Evolutionary conservation across 2,113 vertebrate genomes (phyloP), one percentile per base, ranked within the genome.

Genomic region (Paratilapia polleni): DNA sequence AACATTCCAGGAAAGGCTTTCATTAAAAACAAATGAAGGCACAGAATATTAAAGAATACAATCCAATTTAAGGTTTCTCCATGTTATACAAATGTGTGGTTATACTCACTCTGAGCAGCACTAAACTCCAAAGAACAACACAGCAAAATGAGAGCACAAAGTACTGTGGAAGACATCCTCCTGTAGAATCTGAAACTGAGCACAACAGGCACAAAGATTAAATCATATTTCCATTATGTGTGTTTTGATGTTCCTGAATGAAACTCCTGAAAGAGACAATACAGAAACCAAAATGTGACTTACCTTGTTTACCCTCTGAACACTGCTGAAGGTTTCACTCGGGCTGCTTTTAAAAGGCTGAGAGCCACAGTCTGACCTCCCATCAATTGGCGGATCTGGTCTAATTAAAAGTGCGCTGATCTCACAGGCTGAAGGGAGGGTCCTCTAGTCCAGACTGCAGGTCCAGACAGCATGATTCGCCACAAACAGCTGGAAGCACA

Each of bases 401-500:
- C 86, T 88, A 84, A 91, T 90, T 88, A 87, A 87, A 91, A 78
- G 28, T 41, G 75, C 70, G 81, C 78, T 92, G 93, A 95, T 68
- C 87, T 95, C 93, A 94, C 77, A 80, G 83, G 59, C 80, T 77
- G 60, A 9, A 79, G 92, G 93, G 91, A 91, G 92, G 91, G 26
- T 80, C 87, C 85, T 82, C 38, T 1, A 5, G 84, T 83, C 54
- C 89, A 81, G 82, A 87, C 85, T 31, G 31, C 17, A 54, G 66
- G 78, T 90, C 83, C 86, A 91, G 93, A 93, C 94, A 58, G 24
- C 80, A 64, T 20, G 66, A 78, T 52, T 90, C 43, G 83, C 81
- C 80, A 82, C 70, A 87, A 89, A 89, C 91, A 91, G 73, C 90
- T 95, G 92, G 90, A 94, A 92, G 91, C 68, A 90, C 91, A 88